Evolutionary conservation across 2,888 invertebrate genomes (phyloP).

Genomic region (Drosophila kanekoi): DNA sequence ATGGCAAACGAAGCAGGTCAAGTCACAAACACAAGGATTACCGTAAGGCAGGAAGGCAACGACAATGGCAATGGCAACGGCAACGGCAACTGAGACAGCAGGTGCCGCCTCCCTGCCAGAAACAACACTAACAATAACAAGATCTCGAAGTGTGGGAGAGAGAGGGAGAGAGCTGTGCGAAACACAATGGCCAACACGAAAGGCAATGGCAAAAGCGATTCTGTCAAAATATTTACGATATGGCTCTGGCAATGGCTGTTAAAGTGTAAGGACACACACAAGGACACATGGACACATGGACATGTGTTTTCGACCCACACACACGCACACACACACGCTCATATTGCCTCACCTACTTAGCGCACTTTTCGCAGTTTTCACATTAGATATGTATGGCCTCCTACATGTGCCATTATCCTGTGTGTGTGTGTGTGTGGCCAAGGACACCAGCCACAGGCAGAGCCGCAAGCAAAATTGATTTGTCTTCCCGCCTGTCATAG

Average conservation of each 20-base stretch:
- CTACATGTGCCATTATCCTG: constrained; percentile 43
- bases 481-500: constrained; percentile 56
- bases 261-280: constrained; percentile 58
- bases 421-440: constrained; percentile 29
- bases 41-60: constrained; percentile 42
- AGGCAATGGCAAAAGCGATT: constrained; percentile 74
- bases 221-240: constrained; percentile 81
- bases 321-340: constrained; percentile 22
- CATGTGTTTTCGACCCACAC: constrained; percentile 54
- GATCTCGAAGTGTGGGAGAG: constrained; percentile 7
- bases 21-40: constrained; percentile 77
- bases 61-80: neutral
- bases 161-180: constrained; percentile 8
- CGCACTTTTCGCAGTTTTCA: constrained; percentile 58
- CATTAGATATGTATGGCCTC: constrained; percentile 38
- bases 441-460: constrained; percentile 44
- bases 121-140: constrained; percentile 49
- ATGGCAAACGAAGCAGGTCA: constrained; percentile 78
- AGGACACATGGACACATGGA: constrained; percentile 20
- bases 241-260: constrained; percentile 71
- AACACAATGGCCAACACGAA: constrained; percentile 71
- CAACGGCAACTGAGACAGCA: constrained; percentile 38
- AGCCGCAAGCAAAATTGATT: constrained; percentile 62
- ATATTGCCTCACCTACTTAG: constrained; percentile 59
- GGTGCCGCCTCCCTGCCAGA: constrained; percentile 39